Conservation (phyloP, 1,140 invertebrate species). For the Drosophila quadrilineata region DNA sequence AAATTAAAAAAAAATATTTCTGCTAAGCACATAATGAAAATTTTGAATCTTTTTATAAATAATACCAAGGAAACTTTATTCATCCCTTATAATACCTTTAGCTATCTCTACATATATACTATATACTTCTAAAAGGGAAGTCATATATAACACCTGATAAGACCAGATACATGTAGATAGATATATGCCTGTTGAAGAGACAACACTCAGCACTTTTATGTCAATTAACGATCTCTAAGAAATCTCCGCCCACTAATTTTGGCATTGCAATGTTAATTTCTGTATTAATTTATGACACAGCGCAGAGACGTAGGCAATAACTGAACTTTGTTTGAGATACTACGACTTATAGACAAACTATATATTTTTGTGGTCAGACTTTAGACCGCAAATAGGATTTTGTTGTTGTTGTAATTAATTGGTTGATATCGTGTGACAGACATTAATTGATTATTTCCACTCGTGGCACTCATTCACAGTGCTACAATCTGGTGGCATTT, state of each 20-base stretch:
- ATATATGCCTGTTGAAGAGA: too few relatives aligned
- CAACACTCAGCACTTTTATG: constrained; percentile 23
- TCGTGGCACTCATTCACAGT: not conserved
- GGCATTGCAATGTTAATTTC: constrained; percentile 23
- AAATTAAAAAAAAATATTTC: too few relatives aligned
- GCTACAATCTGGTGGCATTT: constrained; percentile 4
- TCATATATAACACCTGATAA: too few relatives aligned
- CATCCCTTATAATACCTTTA: too few relatives aligned
- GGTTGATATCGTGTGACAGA: constrained; percentile 15
- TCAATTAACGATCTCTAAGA: constrained; percentile 20
- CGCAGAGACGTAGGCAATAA: constrained; percentile 3
- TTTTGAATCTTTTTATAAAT: not conserved
- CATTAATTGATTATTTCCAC: constrained; percentile 29
- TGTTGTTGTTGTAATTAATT: constrained; percentile 9
- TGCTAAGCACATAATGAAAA: too few relatives aligned
- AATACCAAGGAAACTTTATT: too few relatives aligned
- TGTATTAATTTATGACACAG: constrained; percentile 7
- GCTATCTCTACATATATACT: too few relatives aligned
- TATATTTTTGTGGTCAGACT: not conserved
- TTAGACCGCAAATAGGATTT: not conserved
- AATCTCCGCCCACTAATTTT: constrained; percentile 24
- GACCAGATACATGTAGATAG: too few relatives aligned
- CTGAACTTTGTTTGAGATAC: not conserved
- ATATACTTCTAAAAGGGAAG: too few relatives aligned
- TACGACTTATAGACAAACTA: not conserved